A percentile compares a stretch with the other conserved stretches of the same genome.
Evolutionary conservation across 1,140 invertebrate species (phyloP).

Genomic region (Nasonia vitripennis): DNA sequence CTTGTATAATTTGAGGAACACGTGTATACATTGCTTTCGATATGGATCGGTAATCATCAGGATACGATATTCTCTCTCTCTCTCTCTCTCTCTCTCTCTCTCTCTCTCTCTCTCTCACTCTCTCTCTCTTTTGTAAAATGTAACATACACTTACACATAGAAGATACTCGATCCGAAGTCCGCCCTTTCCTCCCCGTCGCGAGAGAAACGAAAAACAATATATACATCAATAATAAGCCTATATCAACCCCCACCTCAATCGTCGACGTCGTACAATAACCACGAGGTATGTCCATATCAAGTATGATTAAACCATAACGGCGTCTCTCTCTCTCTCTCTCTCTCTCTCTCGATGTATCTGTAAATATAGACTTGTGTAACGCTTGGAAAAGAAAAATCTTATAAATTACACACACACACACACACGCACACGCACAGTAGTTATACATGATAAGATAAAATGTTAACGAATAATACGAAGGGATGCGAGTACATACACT

Average conservation of each 20-base stretch:
- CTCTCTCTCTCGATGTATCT: background rate
- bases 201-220: background rate
- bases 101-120: background rate
- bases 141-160: background rate
- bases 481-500: too few relatives aligned
- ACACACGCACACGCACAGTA: background rate
- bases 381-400: background rate
- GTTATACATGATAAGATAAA: background rate
- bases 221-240: background rate
- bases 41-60: background rate
- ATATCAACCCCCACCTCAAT: conserved; percentile 20
- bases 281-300: background rate
- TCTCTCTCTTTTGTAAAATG: background rate
- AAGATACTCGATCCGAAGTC: background rate
- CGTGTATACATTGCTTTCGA: background rate
- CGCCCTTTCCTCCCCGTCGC: background rate
- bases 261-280: background rate
- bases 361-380: background rate
- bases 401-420: background rate
- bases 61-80: background rate
- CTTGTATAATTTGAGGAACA: background rate
- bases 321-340: background rate
- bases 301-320: background rate
- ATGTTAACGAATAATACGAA: background rate
- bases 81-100: background rate